These are phyloP conservation scores for Acyrthosiphon pisum DNA, from an alignment of 1,140 invertebrate genomes.

Conservation along the genomic window DNA sequence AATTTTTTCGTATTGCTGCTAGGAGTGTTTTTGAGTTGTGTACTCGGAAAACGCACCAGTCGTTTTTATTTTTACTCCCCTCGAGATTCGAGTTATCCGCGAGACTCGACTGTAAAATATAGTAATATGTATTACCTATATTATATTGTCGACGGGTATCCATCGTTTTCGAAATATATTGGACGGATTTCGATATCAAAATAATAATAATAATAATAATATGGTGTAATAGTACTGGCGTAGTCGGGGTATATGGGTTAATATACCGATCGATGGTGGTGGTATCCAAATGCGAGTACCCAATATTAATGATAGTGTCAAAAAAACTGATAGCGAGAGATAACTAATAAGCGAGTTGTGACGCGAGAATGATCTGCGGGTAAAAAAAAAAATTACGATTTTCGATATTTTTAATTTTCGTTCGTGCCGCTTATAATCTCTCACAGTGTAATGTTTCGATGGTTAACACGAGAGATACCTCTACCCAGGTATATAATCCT, in stretches of 20 bases:
- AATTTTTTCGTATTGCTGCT: no score
- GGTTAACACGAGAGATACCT: no score
- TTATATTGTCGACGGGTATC: not conserved
- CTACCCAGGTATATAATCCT: not conserved
- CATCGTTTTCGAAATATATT: not conserved
- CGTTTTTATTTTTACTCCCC: no score
- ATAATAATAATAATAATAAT: not conserved
- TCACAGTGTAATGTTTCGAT: not conserved
- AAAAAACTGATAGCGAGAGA: not conserved
- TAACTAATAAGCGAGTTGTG: no score
- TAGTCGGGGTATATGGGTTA: not conserved
- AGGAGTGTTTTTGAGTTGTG: no score
- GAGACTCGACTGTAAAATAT: no score
- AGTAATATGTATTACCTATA: no score
- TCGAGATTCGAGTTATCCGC: no score
- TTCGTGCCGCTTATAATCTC: not conserved
- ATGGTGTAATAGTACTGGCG: no score
- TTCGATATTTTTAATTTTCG: not conserved
- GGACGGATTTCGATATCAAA: not conserved
- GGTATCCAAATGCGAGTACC: not conserved
- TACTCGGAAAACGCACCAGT: no score
- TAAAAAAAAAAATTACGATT: not conserved
- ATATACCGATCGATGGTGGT: no score
- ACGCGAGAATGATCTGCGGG: not conserved
- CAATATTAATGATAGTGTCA: accelerated